These are phyloP conservation scores for Drosophila sp. DNA, from an alignment of 1,140 invertebrate genomes.

Conservation along the genomic window DNA sequence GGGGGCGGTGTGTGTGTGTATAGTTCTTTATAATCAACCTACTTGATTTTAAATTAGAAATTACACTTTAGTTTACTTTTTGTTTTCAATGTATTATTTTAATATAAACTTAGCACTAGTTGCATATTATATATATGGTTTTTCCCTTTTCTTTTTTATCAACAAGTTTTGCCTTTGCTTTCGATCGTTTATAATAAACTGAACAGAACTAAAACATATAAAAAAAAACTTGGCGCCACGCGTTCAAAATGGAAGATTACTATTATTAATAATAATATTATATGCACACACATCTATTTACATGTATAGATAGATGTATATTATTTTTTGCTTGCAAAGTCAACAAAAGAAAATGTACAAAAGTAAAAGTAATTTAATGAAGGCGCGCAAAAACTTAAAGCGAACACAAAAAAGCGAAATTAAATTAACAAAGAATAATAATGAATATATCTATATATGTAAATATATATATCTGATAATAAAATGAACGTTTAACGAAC, in stretches of 20 bases:
- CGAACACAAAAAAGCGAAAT: conserved; percentile 70
- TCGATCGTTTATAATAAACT: conserved; percentile 27
- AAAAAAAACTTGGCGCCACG: conserved; percentile 56
- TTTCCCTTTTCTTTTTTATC: conserved; percentile 44
- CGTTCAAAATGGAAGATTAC: conserved; percentile 64
- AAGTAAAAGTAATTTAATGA: conserved; percentile 43
- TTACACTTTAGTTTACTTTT: conserved; percentile 48
- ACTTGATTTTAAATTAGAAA: conserved; percentile 69
- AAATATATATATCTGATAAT: conserved; percentile 31
- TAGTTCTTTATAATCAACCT: conserved; percentile 50
- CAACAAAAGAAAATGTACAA: conserved; percentile 63
- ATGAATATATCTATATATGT: conserved; percentile 49
- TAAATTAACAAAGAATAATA: conserved; percentile 77
- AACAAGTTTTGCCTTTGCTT: conserved; percentile 48
- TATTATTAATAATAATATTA: conserved; percentile 31
- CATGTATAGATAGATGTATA: conserved; percentile 26
- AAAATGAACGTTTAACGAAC: conserved; percentile 57
- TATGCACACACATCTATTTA: conserved; percentile 29
- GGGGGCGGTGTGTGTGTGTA: neutral
- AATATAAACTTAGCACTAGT: conserved; percentile 69
- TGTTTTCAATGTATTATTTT: conserved; percentile 50
- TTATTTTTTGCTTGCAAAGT: conserved; percentile 47
- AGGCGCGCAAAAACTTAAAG: conserved; percentile 62
- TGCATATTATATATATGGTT: conserved; percentile 38
- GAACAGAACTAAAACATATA: conserved; percentile 64